phyloP scores from a whole-genome alignment of 2,797 vertebrate species.

The Syngnathus acus region DNA sequence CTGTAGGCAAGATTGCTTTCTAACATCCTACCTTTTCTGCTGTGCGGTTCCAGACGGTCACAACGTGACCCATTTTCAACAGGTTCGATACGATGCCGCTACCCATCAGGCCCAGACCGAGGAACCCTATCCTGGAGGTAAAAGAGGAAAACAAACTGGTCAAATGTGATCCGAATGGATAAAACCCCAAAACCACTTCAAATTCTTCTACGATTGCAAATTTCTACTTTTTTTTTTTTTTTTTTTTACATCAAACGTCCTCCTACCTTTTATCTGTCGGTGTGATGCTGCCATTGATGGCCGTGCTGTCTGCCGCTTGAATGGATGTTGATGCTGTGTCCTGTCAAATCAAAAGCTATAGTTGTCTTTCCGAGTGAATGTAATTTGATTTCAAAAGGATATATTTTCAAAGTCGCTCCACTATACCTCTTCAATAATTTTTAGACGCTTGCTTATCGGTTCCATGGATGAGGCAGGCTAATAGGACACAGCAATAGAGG shows the following conservation, averaged over 20 bases:
- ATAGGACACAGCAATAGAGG: constrained; percentile 5
- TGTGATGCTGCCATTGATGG: constrained; percentile 93
- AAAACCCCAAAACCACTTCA: no score
- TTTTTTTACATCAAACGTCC: no score
- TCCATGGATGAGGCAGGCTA: constrained; percentile 77
- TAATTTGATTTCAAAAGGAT: neutral
- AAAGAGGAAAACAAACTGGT: constrained; percentile 2
- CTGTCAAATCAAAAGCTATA: constrained; percentile 48
- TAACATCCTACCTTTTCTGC: constrained; percentile 83
- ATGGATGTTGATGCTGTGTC: constrained; percentile 93
- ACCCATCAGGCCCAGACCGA: constrained; percentile 95
- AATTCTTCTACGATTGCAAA: no score
- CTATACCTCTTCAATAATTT: constrained; percentile 91
- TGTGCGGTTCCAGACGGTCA: constrained; percentile 99
- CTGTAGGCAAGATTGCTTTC: neutral
- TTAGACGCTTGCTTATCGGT: constrained; percentile 94
- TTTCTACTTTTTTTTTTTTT: no score
- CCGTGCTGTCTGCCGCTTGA: constrained; percentile 98
- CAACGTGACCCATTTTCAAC: constrained; percentile 95
- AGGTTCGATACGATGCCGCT: constrained; percentile 96
- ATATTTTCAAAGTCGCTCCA: neutral
- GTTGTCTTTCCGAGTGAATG: neutral
- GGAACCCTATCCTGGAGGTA: constrained; percentile 88
- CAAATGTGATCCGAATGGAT: neutral
- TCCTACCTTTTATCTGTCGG: constrained; percentile 96